These are phyloP conservation scores for Eupithecia centaureata DNA, from an alignment of 2,888 invertebrate genomes.

Conservation along the genomic window DNA sequence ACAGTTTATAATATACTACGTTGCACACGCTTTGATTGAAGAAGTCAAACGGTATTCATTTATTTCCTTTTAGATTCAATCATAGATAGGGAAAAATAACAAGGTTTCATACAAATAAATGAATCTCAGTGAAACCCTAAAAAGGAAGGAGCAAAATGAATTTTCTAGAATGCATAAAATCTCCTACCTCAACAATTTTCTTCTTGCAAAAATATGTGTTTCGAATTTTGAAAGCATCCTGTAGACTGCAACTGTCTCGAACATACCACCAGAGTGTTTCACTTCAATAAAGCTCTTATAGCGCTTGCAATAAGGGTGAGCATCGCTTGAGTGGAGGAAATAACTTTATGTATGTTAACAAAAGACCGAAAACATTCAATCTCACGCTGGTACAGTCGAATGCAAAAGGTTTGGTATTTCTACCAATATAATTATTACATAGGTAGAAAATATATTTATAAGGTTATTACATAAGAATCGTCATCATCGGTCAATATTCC, in stretches of 20 bases:
- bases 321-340: not conserved
- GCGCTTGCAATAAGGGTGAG: not conserved
- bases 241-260: conserved; percentile 4
- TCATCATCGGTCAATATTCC: no score
- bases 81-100: not conserved
- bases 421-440: no score
- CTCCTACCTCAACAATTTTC: not conserved
- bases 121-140: not conserved
- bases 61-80: no score
- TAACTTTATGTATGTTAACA: conserved; percentile 1
- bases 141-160: not conserved
- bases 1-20: no score
- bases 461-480: no score
- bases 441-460: no score
- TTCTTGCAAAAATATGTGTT: not conserved
- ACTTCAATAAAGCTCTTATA: not conserved
- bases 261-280: not conserved
- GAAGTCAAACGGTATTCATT: no score
- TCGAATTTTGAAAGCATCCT: not conserved
- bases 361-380: not conserved
- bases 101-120: not conserved
- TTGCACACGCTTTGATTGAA: no score
- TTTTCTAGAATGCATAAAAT: not conserved
- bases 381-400: conserved; percentile 2
- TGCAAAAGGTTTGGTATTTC: not conserved